Conservation (phyloP, 2,888 invertebrate species). For the Athalia rosae region DNA sequence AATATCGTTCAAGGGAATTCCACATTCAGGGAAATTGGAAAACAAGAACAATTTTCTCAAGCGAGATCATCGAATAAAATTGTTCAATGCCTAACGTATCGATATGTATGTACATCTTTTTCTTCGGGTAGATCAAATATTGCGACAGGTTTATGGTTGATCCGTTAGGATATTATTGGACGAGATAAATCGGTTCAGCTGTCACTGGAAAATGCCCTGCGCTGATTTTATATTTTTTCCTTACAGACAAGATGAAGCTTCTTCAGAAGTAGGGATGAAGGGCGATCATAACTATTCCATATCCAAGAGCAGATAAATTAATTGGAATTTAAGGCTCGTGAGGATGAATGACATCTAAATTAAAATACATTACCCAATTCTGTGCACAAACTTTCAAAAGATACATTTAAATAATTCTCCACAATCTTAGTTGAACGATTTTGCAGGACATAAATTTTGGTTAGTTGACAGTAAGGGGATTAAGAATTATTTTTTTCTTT, state of each 20-base stretch:
- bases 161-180: slow-evolving; percentile 23
- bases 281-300: background rate
- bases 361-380: slow-evolving; percentile 59
- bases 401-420: slow-evolving; percentile 28
- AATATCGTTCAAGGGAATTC: slow-evolving; percentile 6
- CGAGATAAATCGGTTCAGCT: slow-evolving; percentile 48
- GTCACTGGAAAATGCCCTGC: slow-evolving; percentile 60
- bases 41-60: background rate
- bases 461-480: slow-evolving; percentile 26
- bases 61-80: background rate
- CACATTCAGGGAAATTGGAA: slow-evolving; percentile 10
- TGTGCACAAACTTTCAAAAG: slow-evolving; percentile 20
- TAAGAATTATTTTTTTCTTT: too few species aligned
- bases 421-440: slow-evolving; percentile 6
- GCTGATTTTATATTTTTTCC: background rate
- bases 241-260: background rate
- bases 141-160: background rate
- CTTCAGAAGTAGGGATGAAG: background rate
- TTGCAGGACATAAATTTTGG: slow-evolving; percentile 40
- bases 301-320: slow-evolving; percentile 1
- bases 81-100: background rate
- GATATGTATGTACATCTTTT: too few species aligned
- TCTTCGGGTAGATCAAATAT: slow-evolving; percentile 1
- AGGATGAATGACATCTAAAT: slow-evolving; percentile 47
- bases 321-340: slow-evolving; percentile 51